A percentile compares a stretch with the other conserved stretches of the same genome.
phyloP scores from a whole-genome alignment of 2,888 invertebrate genomes.

The Argyresthia albistria region DNA sequence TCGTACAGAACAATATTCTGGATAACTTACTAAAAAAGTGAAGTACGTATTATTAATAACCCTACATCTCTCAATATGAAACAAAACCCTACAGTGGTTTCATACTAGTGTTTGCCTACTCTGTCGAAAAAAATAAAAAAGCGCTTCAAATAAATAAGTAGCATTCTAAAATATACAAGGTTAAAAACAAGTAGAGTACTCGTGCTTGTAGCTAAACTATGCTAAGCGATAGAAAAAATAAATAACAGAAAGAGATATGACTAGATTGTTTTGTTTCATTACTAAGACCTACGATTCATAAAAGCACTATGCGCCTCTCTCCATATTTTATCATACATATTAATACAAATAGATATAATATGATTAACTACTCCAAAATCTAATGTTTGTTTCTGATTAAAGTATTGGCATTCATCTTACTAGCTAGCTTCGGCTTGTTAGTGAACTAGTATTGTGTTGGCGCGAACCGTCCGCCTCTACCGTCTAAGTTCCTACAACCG shows the following conservation, averaged over 20 bases:
- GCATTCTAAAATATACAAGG: neutral
- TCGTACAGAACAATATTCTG: conserved; percentile 54
- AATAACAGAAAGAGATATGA: conserved; percentile 67
- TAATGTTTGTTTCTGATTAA: conserved; percentile 63
- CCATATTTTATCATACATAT: conserved; percentile 48
- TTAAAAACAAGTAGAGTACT: conserved; percentile 16
- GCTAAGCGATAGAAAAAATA: conserved; percentile 66
- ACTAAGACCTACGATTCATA: conserved; percentile 66
- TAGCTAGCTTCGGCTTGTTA: conserved; percentile 44
- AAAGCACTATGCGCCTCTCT: conserved; percentile 71
- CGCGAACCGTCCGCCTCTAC: neutral
- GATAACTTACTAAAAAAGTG: conserved; percentile 57
- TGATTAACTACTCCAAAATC: conserved; percentile 64
- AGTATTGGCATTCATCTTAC: conserved; percentile 69
- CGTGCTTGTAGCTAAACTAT: conserved; percentile 72
- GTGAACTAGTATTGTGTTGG: conserved; percentile 11
- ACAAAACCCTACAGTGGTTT: neutral
- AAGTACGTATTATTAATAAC: conserved; percentile 6
- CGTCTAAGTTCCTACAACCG: neutral
- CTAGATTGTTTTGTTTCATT: conserved; percentile 65
- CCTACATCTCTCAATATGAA: neutral
- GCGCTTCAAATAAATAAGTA: neutral
- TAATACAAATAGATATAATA: conserved; percentile 62
- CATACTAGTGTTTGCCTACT: neutral
- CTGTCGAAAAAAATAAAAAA: neutral